Conservation (phyloP, 2,113 vertebrate species). For the Galeopterus variegatus region DNA sequence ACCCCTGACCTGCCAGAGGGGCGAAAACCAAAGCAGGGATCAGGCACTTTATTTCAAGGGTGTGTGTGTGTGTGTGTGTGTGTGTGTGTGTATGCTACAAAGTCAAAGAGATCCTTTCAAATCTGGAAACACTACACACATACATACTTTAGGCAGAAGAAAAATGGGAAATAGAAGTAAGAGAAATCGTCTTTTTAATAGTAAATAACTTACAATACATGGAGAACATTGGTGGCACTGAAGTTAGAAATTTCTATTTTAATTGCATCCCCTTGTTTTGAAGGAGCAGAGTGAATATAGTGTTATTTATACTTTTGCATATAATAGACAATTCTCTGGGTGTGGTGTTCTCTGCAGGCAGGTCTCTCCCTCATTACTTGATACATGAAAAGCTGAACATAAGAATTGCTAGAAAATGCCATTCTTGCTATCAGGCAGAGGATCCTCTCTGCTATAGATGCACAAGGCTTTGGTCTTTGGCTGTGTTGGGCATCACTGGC, state of each 20-base stretch:
- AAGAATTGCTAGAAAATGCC: neutral
- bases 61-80: slow-evolving; percentile 66
- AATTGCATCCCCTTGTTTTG: neutral
- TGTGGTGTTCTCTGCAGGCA: neutral
- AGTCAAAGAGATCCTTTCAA: slow-evolving; percentile 74
- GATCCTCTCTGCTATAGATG: neutral
- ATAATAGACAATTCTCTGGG: neutral
- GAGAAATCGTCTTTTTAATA: neutral
- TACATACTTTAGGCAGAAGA: slow-evolving; percentile 49
- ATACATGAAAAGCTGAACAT: neutral
- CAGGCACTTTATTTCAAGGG: slow-evolving; percentile 89
- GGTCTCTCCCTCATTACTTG: neutral
- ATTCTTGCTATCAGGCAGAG: neutral
- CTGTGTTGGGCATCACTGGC: neutral
- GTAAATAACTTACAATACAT: neutral
- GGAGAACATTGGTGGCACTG: neutral
- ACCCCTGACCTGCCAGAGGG: slow-evolving; percentile 93
- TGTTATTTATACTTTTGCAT: neutral
- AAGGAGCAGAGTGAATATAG: neutral
- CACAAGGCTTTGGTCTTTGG: neutral
- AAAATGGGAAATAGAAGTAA: slow-evolving; percentile 63
- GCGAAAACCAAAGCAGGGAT: slow-evolving; percentile 90
- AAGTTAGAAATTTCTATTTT: neutral
- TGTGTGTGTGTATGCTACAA: slow-evolving; percentile 56
- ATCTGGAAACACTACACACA: slow-evolving; percentile 40